A percentile compares a stretch with the other conserved stretches of the same genome.
phyloP scores from a whole-genome alignment of 2,888 invertebrate species.

The Drosophila mettleri region DNA sequence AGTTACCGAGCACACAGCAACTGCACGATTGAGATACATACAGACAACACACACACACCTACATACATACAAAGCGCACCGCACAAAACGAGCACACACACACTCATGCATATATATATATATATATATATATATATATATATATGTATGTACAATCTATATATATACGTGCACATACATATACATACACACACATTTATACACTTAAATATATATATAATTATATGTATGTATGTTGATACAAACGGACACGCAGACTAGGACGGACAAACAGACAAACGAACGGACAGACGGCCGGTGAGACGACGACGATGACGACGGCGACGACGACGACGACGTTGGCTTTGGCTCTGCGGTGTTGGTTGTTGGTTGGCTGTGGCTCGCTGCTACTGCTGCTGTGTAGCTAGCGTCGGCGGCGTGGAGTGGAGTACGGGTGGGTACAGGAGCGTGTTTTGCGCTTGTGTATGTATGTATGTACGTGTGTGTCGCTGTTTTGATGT shows the following conservation, averaged over 20 bases:
- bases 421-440: slow-evolving; percentile 75
- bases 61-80: slow-evolving; percentile 56
- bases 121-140: slow-evolving; percentile 30
- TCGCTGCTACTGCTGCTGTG: slow-evolving; percentile 52
- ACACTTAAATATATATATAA: slow-evolving; percentile 33
- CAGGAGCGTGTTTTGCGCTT: slow-evolving; percentile 79
- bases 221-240: slow-evolving; percentile 54
- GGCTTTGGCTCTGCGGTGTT: slow-evolving; percentile 70
- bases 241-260: slow-evolving; percentile 66
- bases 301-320: slow-evolving; percentile 48
- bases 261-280: slow-evolving; percentile 58
- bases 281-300: slow-evolving; percentile 61
- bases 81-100: slow-evolving; percentile 61
- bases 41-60: slow-evolving; percentile 43
- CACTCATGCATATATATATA: slow-evolving; percentile 9
- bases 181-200: slow-evolving; percentile 31
- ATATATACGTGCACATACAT: slow-evolving; percentile 44
- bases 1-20: slow-evolving; percentile 72
- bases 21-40: slow-evolving; percentile 75
- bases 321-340: slow-evolving; percentile 69
- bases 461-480: slow-evolving; percentile 40
- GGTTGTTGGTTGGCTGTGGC: slow-evolving; percentile 67
- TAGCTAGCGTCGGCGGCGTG: slow-evolving; percentile 54
- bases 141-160: slow-evolving; percentile 43
- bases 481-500: slow-evolving; percentile 23